These are phyloP conservation scores for Bembecia ichneumoniformis DNA, from an alignment of 2,888 invertebrate genomes.

Conservation along the genomic window DNA sequence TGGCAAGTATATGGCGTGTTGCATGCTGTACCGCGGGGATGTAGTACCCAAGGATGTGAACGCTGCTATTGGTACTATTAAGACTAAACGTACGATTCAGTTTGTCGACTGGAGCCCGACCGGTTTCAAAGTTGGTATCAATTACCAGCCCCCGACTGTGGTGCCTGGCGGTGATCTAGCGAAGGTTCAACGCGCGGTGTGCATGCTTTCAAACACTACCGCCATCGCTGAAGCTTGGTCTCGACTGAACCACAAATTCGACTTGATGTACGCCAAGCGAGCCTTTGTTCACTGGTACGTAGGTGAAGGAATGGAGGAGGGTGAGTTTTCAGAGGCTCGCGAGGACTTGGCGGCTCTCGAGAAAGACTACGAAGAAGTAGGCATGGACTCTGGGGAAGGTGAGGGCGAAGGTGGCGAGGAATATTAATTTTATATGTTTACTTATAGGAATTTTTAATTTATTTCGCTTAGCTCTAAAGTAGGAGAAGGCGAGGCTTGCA, in stretches of 20 bases:
- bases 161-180: slow-evolving; percentile 94
- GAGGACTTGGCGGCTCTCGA: slow-evolving; percentile 77
- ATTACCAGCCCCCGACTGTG: slow-evolving; percentile 89
- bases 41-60: slow-evolving; percentile 96
- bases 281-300: slow-evolving; percentile 97
- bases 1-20: slow-evolving; percentile 95
- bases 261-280: slow-evolving; percentile 95
- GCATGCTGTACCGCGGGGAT: slow-evolving; percentile 94
- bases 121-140: slow-evolving; percentile 84
- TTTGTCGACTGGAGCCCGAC: slow-evolving; percentile 95
- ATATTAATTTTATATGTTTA: slow-evolving; percentile 67
- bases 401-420: slow-evolving; percentile 86
- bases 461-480: slow-evolving; percentile 6
- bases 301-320: slow-evolving; percentile 88
- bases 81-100: slow-evolving; percentile 93
- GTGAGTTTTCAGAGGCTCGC: slow-evolving; percentile 87
- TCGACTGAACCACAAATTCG: slow-evolving; percentile 94
- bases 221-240: slow-evolving; percentile 99
- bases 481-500: too few relatives aligned
- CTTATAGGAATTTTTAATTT: slow-evolving; percentile 29
- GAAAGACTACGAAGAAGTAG: slow-evolving; percentile 90
- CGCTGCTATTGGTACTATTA: slow-evolving; percentile 93
- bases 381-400: slow-evolving; percentile 86
- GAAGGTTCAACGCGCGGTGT: slow-evolving; percentile 94
- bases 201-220: slow-evolving; percentile 97